These are phyloP conservation scores for Clepsis dumicolana DNA, from an alignment of 2,888 invertebrate species.

Conservation along the genomic window DNA sequence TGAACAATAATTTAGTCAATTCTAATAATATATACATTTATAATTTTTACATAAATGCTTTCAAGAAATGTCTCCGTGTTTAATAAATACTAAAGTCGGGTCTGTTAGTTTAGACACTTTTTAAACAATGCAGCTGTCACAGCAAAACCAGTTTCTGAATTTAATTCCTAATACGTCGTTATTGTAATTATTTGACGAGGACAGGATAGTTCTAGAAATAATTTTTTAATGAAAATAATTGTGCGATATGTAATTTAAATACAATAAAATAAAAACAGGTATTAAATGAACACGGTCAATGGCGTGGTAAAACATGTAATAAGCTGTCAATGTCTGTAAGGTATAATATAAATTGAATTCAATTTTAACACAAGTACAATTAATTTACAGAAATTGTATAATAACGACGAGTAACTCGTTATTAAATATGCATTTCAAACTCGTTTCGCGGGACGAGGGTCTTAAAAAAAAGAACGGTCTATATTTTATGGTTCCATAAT, in stretches of 20 bases:
- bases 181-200: neutral
- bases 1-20: constrained; percentile 41
- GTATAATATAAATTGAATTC: constrained; percentile 49
- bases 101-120: neutral
- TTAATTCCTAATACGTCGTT: neutral
- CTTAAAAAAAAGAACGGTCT: constrained; percentile 12
- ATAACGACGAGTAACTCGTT: constrained; percentile 22
- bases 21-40: constrained; percentile 43
- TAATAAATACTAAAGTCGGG: neutral
- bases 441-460: constrained; percentile 12
- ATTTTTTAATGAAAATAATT: neutral
- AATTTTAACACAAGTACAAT: constrained; percentile 48
- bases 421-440: constrained; percentile 19
- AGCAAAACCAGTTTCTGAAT: neutral
- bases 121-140: neutral
- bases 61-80: neutral
- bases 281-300: neutral
- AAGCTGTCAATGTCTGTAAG: constrained; percentile 43
- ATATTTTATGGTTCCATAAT: constrained; percentile 14
- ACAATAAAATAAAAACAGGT: neutral
- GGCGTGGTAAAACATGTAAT: constrained; percentile 21
- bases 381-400: constrained; percentile 40
- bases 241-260: neutral
- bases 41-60: constrained; percentile 36
- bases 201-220: neutral